Evolutionary conservation across 1,140 invertebrate genomes (phyloP), one percentile per base, ranked within the genome.

Genomic region (Drosophila nikananu): DNA sequence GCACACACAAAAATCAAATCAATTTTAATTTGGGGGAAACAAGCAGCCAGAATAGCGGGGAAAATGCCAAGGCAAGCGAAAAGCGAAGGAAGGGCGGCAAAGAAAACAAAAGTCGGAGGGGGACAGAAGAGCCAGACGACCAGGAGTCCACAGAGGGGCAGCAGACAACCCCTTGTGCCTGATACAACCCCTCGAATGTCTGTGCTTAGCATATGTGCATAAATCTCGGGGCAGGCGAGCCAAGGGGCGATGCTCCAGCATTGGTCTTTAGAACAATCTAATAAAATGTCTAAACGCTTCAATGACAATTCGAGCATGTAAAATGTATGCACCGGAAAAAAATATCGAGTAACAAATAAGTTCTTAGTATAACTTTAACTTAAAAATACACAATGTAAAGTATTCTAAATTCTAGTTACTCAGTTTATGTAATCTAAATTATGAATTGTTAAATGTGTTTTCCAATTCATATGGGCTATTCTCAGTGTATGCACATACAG

Each of bases 281-380:
- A 89, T 89, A 89, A 89, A 89, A 89, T 89, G 86, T 83, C 86
- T 89, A 89, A 89, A 90, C 86, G 86, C 86, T 89, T 89, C 86
- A 89, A 89, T 89, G 86, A 89, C 86, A 89, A 89, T 89, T 86
- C 86, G 86, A 89, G 86, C 86, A 89, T 89, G 86, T 89, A 89
- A 89, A 89, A 83, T 63, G 73, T 46, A 59, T 39, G 51, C 48
- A 66, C 23, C 25, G 7, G 51, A 39, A 10, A 27, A 55, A 55
- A 57, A 55, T 0, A 5, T 0, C 2, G 1, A 23, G n/a, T 13
- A 19, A 6, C 3, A 25, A 2, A 57, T 23, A 12, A 12, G 39
- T 25, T 25, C 9, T 12, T 1, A 23, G 8, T 6, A 5, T 23
- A 5, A 13, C 2, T 13, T 19, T 10, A 23, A 39, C 8, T 12